Evolutionary conservation across 2,888 invertebrate genomes (phyloP), one percentile per base, ranked within the genome.

Genomic region (Altica lythri): DNA sequence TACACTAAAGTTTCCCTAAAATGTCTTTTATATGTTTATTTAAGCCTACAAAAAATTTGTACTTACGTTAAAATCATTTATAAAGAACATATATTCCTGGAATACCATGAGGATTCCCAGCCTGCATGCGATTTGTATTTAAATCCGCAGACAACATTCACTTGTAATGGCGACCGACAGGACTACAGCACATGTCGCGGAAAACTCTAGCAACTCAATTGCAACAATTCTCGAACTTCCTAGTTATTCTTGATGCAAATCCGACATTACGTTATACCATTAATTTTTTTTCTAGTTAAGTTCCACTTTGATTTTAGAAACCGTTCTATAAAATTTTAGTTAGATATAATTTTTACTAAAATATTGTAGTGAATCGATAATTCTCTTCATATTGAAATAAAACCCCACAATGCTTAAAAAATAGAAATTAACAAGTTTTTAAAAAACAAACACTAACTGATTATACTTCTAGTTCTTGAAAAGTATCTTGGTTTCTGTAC

Each of bases 41-140:
- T 12, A 18, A 34, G 42, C 29, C 46, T 50, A 48, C 58, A 64
- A 62, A 52, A 62, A 58, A n/a, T 5, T 58, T 63, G 57, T 73
- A 75, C 75, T 75, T 72, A 75, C 75, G 74, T 74, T 73, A 73
- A 75, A 74, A 74, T 70, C 72, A 71, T 72, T 73, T 73, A 71
- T 72, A 72, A 70, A 68, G 67, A 67, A 67, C 71, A 68, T 73
- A 71, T 72, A 72, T 75, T 72, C 73, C 71, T 73, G 74, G 72
- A 73, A 72, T 73, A 72, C 69, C 74, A 74, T 75, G 69, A 67
- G 70, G 57, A 69, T 70, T 71, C 70, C 72, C 72, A 73, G 73
- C 74, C 74, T 75, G 74, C 74, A 74, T 74, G 73, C 74, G 75
- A 73, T 75, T 74, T 72, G 72, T 70, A 71, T 70, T 71, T 69